Conservation (phyloP, 2,888 invertebrate genomes). For the Lycocerus yunnanus region DNA sequence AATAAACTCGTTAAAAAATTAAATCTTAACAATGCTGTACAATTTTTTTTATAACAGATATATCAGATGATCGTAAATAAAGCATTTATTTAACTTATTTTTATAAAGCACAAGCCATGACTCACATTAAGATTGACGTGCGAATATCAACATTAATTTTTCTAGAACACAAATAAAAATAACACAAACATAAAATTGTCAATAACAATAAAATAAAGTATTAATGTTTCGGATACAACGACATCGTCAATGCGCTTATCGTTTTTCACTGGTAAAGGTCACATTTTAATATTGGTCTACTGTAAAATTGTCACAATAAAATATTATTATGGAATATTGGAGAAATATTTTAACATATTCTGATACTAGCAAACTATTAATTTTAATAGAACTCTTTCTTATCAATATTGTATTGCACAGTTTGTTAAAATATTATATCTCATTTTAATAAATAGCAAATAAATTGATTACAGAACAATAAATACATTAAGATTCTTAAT, state of each 20-base stretch:
- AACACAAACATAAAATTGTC: neutral
- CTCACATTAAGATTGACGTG: neutral
- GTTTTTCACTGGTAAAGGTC: neutral
- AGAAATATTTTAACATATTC: neutral
- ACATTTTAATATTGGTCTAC: neutral
- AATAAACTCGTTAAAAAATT: neutral
- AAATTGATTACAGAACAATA: neutral
- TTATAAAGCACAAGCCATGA: neutral
- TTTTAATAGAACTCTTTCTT: neutral
- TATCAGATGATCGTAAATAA: neutral
- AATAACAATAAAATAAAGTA: neutral
- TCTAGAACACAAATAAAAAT: neutral
- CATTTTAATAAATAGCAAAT: neutral
- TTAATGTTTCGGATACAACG: neutral
- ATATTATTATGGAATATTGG: neutral
- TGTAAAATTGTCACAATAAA: neutral
- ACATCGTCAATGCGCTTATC: neutral
- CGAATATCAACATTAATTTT: neutral
- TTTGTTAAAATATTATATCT: neutral
- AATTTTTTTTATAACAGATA: neutral
- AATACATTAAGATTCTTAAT: neutral
- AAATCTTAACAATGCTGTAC: conserved; percentile 4
- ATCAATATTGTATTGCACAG: neutral
- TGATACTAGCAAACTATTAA: neutral
- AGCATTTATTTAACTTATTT: neutral